Percentiles rank a stretch among this genome's conserved stretches.
Evolutionary conservation across 1,140 invertebrate species (phyloP).

Genomic region (Hesperophylax magnus): DNA sequence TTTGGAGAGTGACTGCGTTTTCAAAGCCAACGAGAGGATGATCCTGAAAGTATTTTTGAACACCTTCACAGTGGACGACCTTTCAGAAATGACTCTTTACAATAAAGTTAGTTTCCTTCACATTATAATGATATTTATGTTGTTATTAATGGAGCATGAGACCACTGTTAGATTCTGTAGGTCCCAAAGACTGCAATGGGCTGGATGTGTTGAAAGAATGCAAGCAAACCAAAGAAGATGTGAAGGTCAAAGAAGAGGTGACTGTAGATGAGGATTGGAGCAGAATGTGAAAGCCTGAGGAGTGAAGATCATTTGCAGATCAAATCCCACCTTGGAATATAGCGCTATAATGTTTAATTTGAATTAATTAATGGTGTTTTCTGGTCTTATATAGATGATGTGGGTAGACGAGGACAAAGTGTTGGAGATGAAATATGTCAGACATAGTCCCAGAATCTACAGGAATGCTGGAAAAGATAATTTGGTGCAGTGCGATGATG

Average conservation of each 20-base stretch:
- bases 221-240: too few relatives aligned
- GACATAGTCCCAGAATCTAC: slow-evolving; percentile 75
- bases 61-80: slow-evolving; percentile 79
- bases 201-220: too few relatives aligned
- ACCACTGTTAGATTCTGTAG: too few relatives aligned
- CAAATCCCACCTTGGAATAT: too few relatives aligned
- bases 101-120: slow-evolving; percentile 72
- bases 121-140: too few relatives aligned
- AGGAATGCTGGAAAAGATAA: slow-evolving; percentile 66
- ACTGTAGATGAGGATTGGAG: too few relatives aligned
- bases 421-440: slow-evolving; percentile 82
- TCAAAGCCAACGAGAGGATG: slow-evolving; percentile 85
- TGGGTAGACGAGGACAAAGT: slow-evolving; percentile 84
- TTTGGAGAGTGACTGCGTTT: slow-evolving; percentile 82
- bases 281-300: too few relatives aligned
- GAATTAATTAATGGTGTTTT: background rate
- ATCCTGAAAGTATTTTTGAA: slow-evolving; percentile 79
- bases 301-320: too few relatives aligned
- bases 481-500: slow-evolving; percentile 64
- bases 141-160: too few relatives aligned
- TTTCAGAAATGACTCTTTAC: slow-evolving; percentile 83
- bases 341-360: background rate
- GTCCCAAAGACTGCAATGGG: too few relatives aligned
- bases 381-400: slow-evolving; percentile 69
- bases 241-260: too few relatives aligned